A percentile compares a stretch with the other conserved stretches of the same genome.
Conservation (phyloP, 2,113 vertebrate species). For the Ctenomys sociabilis region DNA sequence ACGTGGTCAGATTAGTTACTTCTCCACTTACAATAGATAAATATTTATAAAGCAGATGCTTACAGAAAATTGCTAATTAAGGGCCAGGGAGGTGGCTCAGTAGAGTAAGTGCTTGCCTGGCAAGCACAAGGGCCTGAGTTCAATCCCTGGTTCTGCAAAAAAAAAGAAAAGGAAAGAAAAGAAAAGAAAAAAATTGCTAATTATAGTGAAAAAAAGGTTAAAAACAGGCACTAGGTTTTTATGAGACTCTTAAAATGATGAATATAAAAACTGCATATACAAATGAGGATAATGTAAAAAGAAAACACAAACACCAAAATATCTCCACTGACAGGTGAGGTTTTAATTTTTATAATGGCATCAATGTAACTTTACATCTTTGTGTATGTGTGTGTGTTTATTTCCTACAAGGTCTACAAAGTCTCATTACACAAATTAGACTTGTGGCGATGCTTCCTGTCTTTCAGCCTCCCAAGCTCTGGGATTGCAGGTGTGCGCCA, state of each 20-base stretch:
- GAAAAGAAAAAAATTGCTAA: conserved; percentile 1
- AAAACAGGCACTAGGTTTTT: neutral
- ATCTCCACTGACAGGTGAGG: neutral
- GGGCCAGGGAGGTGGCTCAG: no score
- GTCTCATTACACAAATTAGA: no score
- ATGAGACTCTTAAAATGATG: neutral
- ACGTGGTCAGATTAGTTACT: neutral
- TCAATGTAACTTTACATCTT: neutral
- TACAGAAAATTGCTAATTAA: neutral
- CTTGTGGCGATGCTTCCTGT: no score
- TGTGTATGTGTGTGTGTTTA: no score
- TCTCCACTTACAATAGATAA: neutral
- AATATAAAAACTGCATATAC: neutral
- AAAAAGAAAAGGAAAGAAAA: no score
- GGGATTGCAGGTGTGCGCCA: no score
- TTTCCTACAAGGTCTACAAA: no score
- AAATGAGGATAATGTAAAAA: neutral
- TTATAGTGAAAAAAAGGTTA: neutral
- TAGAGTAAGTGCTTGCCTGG: no score
- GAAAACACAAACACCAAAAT: neutral
- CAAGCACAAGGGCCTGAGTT: no score
- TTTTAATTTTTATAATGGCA: conserved; percentile 4
- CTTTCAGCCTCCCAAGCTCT: no score
- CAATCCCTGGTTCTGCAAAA: no score
- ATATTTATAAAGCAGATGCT: neutral